Conservation (phyloP, 2,113 vertebrate species). For the Paradisaea rubra region DNA sequence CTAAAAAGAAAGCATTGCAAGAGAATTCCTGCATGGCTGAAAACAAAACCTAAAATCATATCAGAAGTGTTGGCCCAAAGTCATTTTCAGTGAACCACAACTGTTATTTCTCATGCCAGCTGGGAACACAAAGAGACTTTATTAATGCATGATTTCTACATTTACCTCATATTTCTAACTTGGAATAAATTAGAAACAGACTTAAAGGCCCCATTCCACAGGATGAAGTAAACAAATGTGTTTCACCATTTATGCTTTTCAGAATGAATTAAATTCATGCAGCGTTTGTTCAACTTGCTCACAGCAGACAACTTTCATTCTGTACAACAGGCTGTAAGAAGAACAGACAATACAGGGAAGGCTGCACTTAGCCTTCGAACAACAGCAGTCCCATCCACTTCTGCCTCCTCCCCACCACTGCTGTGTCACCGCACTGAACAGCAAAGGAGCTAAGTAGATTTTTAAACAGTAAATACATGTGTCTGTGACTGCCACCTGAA, state of each 20-base stretch:
- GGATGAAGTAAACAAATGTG: constrained; percentile 69
- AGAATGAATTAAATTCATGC: constrained; percentile 65
- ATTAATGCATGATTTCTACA: constrained; percentile 46
- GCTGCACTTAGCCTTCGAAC: background rate
- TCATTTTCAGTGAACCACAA: constrained; percentile 54
- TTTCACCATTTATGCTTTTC: constrained; percentile 61
- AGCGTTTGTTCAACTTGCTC: constrained; percentile 67
- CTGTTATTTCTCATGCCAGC: constrained; percentile 57
- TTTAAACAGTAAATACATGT: background rate
- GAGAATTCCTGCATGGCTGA: constrained; percentile 42
- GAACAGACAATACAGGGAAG: background rate
- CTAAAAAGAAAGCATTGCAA: background rate
- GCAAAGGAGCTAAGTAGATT: background rate
- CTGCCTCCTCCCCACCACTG: background rate
- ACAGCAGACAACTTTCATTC: constrained; percentile 74
- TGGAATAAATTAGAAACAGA: constrained; percentile 66
- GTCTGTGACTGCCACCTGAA: background rate
- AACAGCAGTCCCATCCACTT: background rate
- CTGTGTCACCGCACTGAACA: background rate
- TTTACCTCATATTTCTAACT: constrained; percentile 56
- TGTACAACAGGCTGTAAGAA: constrained; percentile 69
- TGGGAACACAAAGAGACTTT: constrained; percentile 41
- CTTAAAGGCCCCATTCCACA: constrained; percentile 61
- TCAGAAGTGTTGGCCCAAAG: constrained; percentile 42
- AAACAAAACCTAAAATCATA: constrained; percentile 55